phyloP scores from a whole-genome alignment of 2,113 vertebrate genomes.

The Daubentonia madagascariensis region DNA sequence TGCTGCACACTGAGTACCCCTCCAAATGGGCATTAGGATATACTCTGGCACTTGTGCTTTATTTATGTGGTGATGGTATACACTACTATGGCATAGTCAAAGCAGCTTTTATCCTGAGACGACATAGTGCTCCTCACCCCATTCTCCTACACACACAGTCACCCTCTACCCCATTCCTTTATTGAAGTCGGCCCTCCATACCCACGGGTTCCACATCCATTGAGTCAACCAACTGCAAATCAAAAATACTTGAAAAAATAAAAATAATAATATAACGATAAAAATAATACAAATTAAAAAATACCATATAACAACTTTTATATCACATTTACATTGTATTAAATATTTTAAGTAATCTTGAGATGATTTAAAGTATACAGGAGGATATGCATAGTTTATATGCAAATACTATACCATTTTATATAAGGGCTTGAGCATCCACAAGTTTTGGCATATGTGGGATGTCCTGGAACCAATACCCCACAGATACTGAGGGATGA shows the following conservation, averaged over 20 bases:
- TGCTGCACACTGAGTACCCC: background rate
- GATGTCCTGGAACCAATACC: background rate
- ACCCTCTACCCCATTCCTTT: background rate
- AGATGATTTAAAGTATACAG: background rate
- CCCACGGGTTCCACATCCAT: background rate
- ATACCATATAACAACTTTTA: background rate
- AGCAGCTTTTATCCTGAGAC: background rate
- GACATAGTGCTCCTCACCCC: background rate
- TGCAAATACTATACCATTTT: background rate
- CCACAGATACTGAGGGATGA: background rate
- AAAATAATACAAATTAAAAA: background rate
- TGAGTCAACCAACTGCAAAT: background rate
- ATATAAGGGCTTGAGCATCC: background rate
- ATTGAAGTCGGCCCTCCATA: background rate
- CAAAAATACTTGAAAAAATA: background rate
- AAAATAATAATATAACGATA: background rate
- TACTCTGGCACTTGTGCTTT: background rate
- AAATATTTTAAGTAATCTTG: background rate
- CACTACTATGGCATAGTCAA: background rate
- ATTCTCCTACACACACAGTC: background rate
- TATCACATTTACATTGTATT: background rate
- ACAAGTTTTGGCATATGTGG: background rate
- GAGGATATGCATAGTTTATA: background rate
- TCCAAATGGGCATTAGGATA: background rate
- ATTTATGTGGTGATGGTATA: background rate